Base-by-base conservation (phyloP, 2,113 vertebrate species). In the Capra hircus region DNA sequence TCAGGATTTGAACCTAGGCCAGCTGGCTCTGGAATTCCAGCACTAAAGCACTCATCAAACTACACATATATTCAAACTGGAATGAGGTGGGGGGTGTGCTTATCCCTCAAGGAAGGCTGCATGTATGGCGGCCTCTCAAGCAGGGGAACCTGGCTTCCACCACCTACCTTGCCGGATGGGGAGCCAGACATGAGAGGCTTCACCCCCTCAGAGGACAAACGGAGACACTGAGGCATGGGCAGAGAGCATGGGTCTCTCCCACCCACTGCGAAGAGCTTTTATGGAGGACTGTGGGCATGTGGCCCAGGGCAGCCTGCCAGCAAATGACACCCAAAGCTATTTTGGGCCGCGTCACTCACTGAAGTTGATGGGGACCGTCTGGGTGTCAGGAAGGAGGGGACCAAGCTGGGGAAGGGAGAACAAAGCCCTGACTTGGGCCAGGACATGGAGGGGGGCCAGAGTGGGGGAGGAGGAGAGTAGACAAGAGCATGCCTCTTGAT, bases 391-490 rank as follows among this genome's bases (percentile, higher is more conserved):
- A 60, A 13, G 71, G n/a, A 40, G 50, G 43, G 25, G 33, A 55
- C 23, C 28, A 2, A 25, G n/a, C 52, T 16, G 25, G 62, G 40
- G 30, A 59, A 8, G 62, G 25, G 12, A 43, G 45, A 33, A 55
- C 77, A 40, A 36, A 91, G 57, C 16, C 64, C 53, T 7, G 2
- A 14, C 64, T 50, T 7, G 50, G 93, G 36, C 55, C 19, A 10
- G 16, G 64, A 45, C 28, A 25, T 9, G 43, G 25, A 8, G 12
- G 2, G 14, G 13, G 8, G 6, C 21, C 1, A 8, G 52, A 77
- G 43, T 2, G 0, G 48, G 40, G 8, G 27, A 15, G 55, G 17
- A 11, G 12, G 13, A 59, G 13, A 45, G 9, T 0, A 19, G 15
- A 45, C 43, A 4, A 59, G 64, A 33, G 5, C 53, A 21, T 5